Percentiles rank a stretch among this genome's conserved stretches.
Evolutionary conservation across 1,140 invertebrate genomes (phyloP).

Genomic region (Papilio helenus): DNA sequence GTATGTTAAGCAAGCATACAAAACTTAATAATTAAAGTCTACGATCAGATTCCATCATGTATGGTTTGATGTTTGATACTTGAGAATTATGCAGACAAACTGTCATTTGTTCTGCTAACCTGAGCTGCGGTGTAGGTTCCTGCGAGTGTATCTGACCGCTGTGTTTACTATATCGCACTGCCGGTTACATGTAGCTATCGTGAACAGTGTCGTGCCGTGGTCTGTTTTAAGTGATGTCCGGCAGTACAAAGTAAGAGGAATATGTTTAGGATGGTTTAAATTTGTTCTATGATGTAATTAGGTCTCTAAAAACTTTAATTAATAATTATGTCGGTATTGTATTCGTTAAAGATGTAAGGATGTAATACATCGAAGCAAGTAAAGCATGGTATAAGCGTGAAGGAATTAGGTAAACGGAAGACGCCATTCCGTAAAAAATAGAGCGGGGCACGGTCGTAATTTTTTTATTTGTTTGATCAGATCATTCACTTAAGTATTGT

Average conservation of each 20-base stretch:
- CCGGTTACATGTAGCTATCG: no score
- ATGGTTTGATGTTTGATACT: not conserved
- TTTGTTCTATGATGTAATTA: no score
- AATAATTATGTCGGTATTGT: no score
- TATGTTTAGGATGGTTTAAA: no score
- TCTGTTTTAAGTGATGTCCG: no score
- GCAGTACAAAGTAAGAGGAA: no score
- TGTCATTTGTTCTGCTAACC: not conserved
- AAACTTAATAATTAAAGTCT: not conserved
- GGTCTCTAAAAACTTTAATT: no score
- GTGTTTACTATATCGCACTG: not conserved
- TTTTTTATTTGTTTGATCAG: not conserved
- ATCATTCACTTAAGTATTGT: not conserved
- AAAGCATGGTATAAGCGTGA: no score
- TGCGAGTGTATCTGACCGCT: not conserved
- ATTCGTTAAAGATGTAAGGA: no score
- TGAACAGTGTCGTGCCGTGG: no score
- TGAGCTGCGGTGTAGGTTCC: not conserved
- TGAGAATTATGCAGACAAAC: not conserved
- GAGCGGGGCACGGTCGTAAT: not conserved
- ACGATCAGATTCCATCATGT: not conserved
- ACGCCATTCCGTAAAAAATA: not conserved
- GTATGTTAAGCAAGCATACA: not conserved
- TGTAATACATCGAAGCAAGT: no score
- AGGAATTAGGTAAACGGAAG: not conserved